Evolutionary conservation across 2,888 invertebrate genomes (phyloP).

Genomic region (Acronicta leporina): DNA sequence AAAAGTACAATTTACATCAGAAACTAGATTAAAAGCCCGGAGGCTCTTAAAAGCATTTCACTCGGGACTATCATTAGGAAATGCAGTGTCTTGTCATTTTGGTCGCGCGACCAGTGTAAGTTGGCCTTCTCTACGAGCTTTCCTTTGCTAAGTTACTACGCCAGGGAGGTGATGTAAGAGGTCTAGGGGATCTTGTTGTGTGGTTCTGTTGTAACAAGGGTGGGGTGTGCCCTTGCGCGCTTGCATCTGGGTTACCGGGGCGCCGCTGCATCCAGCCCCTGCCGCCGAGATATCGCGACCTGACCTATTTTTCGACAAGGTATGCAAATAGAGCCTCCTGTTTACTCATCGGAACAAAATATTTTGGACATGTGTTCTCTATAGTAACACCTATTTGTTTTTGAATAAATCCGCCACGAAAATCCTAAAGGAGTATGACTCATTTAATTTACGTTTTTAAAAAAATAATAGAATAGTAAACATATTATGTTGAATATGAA

Average conservation of each 20-base stretch:
- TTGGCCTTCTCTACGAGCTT: constrained; percentile 24
- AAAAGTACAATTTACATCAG: constrained; percentile 18
- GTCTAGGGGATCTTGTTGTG: constrained; percentile 52
- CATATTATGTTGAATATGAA: too few species aligned
- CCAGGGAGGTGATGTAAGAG: constrained; percentile 35
- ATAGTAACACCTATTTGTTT: background rate
- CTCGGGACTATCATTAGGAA: constrained; percentile 54
- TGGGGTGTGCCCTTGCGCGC: constrained; percentile 71
- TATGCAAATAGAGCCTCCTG: constrained; percentile 66
- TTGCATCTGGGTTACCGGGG: constrained; percentile 80
- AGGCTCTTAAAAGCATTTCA: constrained; percentile 49
- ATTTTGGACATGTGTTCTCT: constrained; percentile 15
- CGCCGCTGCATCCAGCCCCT: constrained; percentile 74
- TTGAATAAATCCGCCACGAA: background rate
- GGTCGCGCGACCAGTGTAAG: constrained; percentile 28
- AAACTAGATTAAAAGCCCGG: constrained; percentile 38
- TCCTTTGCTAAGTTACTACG: constrained; percentile 16
- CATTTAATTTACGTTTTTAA: too few species aligned
- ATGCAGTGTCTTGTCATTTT: constrained; percentile 54
- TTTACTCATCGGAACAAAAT: constrained; percentile 55
- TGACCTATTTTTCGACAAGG: constrained; percentile 77
- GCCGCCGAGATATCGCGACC: constrained; percentile 67
- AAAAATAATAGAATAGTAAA: too few species aligned
- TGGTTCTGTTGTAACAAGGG: constrained; percentile 47
- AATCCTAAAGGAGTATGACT: too few species aligned